Conservation (phyloP, 2,113 vertebrate species). For the Zapus hudsonius region DNA sequence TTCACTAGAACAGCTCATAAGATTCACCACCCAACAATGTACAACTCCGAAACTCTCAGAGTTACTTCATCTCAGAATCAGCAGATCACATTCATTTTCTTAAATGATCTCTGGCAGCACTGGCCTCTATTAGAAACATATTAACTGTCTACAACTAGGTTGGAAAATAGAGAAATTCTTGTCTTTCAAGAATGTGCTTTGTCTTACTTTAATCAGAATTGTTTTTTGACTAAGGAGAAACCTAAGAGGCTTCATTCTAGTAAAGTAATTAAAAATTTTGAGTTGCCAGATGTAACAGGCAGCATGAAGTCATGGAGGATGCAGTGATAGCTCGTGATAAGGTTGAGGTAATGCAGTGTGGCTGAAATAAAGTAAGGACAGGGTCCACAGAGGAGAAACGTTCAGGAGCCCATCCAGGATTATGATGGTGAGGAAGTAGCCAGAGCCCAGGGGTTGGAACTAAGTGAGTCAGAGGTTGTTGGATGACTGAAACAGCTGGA, state of each 20-base stretch:
- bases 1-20: background rate
- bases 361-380: background rate
- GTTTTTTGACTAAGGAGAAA: constrained; percentile 11
- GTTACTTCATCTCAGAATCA: background rate
- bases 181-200: constrained; percentile 9
- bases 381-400: background rate
- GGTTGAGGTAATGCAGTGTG: background rate
- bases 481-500: background rate
- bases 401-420: background rate
- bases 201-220: constrained; percentile 10
- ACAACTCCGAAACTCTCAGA: background rate
- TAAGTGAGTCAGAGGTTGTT: background rate
- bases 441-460: background rate
- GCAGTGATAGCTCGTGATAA: background rate
- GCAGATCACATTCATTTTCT: constrained; percentile 5
- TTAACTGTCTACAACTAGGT: background rate
- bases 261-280: background rate
- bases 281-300: background rate
- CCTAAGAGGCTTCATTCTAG: background rate
- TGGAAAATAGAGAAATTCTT: background rate
- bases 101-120: background rate
- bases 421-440: background rate
- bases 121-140: background rate
- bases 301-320: background rate
- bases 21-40: background rate